Evolutionary conservation across 1,140 invertebrate species (phyloP).

Genomic region (Himalopsyche phryganea): DNA sequence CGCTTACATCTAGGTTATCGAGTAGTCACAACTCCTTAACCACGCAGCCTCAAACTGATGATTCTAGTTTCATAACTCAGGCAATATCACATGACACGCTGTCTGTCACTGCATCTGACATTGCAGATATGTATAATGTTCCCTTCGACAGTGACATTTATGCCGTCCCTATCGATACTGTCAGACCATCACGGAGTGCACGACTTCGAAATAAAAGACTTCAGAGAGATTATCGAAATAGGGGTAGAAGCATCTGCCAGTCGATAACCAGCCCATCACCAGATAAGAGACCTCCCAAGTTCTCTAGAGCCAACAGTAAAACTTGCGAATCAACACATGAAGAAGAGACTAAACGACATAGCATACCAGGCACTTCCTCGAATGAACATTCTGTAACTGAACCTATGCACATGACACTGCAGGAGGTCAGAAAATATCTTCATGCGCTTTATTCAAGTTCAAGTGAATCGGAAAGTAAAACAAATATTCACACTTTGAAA

Average conservation of each 20-base stretch:
- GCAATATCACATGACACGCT: conserved; percentile 79
- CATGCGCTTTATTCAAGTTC: conserved; percentile 74
- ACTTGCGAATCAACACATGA: conserved; percentile 49
- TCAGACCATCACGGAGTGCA: conserved; percentile 49
- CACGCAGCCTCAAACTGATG: conserved; percentile 70
- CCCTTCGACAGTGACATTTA: conserved; percentile 84
- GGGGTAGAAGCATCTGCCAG: conserved; percentile 56
- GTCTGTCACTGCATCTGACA: conserved; percentile 61
- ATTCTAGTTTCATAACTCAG: conserved; percentile 81
- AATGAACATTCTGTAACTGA: conserved; percentile 48
- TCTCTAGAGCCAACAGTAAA: neutral
- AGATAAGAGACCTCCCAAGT: conserved; percentile 11
- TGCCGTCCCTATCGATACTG: conserved; percentile 77
- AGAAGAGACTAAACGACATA: conserved; percentile 49
- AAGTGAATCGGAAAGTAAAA: conserved; percentile 50
- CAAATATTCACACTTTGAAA: conserved; percentile 33
- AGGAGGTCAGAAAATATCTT: conserved; percentile 79
- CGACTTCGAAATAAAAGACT: conserved; percentile 54
- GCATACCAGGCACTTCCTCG: conserved; percentile 53
- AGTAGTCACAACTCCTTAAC: conserved; percentile 78
- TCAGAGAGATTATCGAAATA: conserved; percentile 58
- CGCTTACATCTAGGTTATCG: conserved; percentile 69
- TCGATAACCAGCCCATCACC: conserved; percentile 26
- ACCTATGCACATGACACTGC: conserved; percentile 80
- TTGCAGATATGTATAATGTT: conserved; percentile 80